Evolutionary conservation across 2,797 vertebrate genomes (phyloP).

Genomic region (Megaceryle alcyon): DNA sequence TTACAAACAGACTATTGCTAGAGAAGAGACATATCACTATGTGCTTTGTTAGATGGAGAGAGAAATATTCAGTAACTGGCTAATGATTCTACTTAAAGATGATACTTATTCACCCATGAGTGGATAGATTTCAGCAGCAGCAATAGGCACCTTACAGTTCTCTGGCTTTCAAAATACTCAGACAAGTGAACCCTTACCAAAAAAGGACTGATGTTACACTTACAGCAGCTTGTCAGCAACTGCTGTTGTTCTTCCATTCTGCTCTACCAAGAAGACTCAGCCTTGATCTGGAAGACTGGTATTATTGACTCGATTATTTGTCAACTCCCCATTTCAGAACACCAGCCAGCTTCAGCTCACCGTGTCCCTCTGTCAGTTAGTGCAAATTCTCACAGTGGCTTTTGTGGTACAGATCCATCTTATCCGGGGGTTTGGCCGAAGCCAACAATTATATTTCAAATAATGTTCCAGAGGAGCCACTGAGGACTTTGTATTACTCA

Average conservation of each 20-base stretch:
- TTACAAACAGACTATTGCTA: not conserved
- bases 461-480: not conserved
- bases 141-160: not conserved
- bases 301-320: not conserved
- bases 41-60: not conserved
- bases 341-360: not conserved
- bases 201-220: not conserved
- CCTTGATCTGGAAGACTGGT: not conserved
- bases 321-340: not conserved
- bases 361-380: not conserved
- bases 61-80: not conserved
- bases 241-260: not conserved
- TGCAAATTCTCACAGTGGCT: not conserved
- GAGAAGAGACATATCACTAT: not conserved
- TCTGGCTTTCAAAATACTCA: not conserved
- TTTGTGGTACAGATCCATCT: not conserved
- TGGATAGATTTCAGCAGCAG: not conserved
- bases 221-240: not conserved
- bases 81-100: not conserved
- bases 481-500: not conserved
- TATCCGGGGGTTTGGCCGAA: not conserved
- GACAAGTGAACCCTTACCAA: not conserved
- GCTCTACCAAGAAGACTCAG: not conserved
- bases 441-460: not conserved
- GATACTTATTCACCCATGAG: not conserved